Percentiles rank a stretch among this genome's conserved stretches.
Evolutionary conservation across 2,113 vertebrate genomes (phyloP).

Genomic region (Nicator chloris): DNA sequence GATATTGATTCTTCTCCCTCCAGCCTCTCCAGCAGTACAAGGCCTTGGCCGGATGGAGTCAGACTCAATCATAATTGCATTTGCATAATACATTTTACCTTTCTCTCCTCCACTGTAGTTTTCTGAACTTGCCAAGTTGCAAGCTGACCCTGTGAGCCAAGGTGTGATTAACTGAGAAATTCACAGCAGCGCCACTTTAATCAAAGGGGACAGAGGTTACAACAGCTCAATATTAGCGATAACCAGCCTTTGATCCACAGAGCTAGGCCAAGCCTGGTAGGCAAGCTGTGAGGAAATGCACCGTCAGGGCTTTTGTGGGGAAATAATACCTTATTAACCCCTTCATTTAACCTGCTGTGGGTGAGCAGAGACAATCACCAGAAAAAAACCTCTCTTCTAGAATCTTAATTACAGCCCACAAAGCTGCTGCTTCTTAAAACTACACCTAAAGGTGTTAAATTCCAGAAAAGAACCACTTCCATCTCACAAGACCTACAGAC

Average conservation of each 20-base stretch:
- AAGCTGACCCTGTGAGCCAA: slow-evolving; percentile 70
- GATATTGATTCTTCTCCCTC: not conserved
- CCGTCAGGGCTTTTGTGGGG: slow-evolving; percentile 85
- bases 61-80: slow-evolving; percentile 44
- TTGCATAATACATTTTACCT: slow-evolving; percentile 71
- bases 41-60: not conserved
- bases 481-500: not conserved
- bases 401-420: slow-evolving; percentile 2
- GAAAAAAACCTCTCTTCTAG: not conserved
- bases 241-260: slow-evolving; percentile 90
- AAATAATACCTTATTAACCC: slow-evolving; percentile 88
- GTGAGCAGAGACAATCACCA: not conserved
- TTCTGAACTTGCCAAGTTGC: slow-evolving; percentile 70
- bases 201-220: slow-evolving; percentile 93
- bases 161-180: slow-evolving; percentile 85
- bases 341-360: slow-evolving; percentile 59
- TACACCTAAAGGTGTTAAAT: not conserved
- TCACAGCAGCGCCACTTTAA: slow-evolving; percentile 79
- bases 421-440: not conserved
- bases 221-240: slow-evolving; percentile 92
- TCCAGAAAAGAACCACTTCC: not conserved
- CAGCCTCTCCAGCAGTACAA: not conserved
- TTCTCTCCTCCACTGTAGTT: slow-evolving; percentile 61
- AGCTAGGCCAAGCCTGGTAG: slow-evolving; percentile 78
- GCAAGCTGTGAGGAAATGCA: slow-evolving; percentile 81